Percentiles rank a stretch among this genome's conserved stretches.
Evolutionary conservation across 2,113 vertebrate genomes (phyloP).

Genomic region (Formicarius rufipectus): DNA sequence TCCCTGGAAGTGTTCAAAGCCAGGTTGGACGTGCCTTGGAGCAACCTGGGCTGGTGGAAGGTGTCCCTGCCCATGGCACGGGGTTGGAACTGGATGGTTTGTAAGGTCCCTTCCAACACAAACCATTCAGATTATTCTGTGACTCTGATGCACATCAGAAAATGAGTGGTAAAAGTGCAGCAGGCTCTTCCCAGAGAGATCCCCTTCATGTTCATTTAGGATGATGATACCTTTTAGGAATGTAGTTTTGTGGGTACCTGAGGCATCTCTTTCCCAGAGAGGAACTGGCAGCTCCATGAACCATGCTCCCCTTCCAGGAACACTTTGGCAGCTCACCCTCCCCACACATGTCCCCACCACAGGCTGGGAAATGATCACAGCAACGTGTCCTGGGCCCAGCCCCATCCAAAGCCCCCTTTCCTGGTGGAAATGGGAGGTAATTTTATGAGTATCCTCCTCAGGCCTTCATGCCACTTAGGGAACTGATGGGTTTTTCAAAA

Average conservation of each 20-base stretch:
- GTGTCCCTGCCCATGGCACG: not conserved
- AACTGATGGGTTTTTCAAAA: not conserved
- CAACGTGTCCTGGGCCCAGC: rapidly evolving
- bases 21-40: rapidly evolving
- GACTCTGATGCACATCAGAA: not conserved
- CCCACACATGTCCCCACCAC: not conserved
- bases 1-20: rapidly evolving
- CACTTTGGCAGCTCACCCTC: not conserved
- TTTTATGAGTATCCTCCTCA: not conserved
- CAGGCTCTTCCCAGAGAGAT: not conserved
- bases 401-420: not conserved
- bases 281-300: not conserved
- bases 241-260: not conserved
- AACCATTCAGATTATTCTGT: not conserved
- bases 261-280: not conserved
- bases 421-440: not conserved
- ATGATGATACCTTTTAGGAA: not conserved
- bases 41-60: rapidly evolving
- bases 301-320: not conserved
- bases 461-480: not conserved
- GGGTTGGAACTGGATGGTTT: not conserved
- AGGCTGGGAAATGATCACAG: not conserved
- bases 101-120: not conserved
- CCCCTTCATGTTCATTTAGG: not conserved
- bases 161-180: not conserved